Evolutionary conservation across 2,113 vertebrate species (phyloP), one percentile per base, ranked within the genome.

Genomic region (Capreolus pygargus): DNA sequence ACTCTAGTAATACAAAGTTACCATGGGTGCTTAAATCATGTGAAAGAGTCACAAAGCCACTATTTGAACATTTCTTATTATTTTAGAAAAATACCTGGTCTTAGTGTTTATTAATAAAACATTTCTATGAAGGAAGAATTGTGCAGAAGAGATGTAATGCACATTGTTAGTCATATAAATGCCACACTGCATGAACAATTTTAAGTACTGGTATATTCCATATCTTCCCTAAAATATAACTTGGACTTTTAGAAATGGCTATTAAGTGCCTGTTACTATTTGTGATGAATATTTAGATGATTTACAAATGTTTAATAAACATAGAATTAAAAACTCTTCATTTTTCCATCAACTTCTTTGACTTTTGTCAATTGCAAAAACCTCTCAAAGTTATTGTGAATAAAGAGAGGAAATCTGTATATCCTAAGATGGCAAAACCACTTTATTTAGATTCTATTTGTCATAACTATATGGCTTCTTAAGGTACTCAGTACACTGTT

Each of bases 21-120:
- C 30, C 13, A 23, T 86, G 43, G 21, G 36, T 95, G 57, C 57
- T 89, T 78, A 82, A 81, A 50, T 90, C 23, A 61, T 52, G 79
- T 45, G 45, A 57, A 95, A 52, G 93, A 36, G 30, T 67, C 27
- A 86, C 7, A 64, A 87, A 90, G 50, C 43, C 57, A 92, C 33
- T 82, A 70, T 30, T 4, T 83, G 25, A 89, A 84, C 15, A 60
- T 89, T 83, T 43, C 23, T 98, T 95, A 64, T 1, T 1, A 93
- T 86, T 90, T 96, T 58, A 97, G 58, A 97, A 19, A 92, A 87
- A 57, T 87, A 74, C 43, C 86, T 91, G 91, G 52, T 92, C 95
- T 95, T 82, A 92, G 12, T 96, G 6, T 85, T 93, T 10, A 97
- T 70, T 93, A 61, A 96, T 67, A 97, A 97, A 96, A 58, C 87